phyloP scores from a whole-genome alignment of 2,888 invertebrate genomes.

The Belgica antarctica region DNA sequence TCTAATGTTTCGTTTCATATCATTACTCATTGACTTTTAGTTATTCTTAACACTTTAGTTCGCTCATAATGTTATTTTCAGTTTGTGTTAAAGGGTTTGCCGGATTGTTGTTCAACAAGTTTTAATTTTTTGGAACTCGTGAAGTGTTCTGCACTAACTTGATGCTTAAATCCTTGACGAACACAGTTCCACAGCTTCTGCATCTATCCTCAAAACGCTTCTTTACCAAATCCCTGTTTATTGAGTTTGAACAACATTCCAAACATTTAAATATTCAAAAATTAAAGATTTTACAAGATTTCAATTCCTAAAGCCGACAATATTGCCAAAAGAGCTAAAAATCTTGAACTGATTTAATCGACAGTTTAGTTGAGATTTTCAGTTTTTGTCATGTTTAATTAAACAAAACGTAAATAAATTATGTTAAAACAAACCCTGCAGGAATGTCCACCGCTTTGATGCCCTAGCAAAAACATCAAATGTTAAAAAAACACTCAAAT shows the following conservation, averaged over 20 bases:
- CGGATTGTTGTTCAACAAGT: neutral
- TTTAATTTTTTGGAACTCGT: neutral
- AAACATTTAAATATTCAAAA: neutral
- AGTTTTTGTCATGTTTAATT: too few species aligned
- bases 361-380: too few species aligned
- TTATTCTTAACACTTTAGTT: neutral
- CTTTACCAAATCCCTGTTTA: neutral
- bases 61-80: neutral
- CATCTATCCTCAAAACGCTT: neutral
- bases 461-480: too few species aligned
- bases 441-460: conserved; percentile 29
- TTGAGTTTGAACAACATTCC: neutral
- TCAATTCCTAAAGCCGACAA: neutral
- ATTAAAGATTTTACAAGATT: neutral
- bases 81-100: conserved; percentile 1
- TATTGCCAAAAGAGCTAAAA: neutral
- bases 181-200: conserved; percentile 16
- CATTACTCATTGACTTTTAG: too few species aligned
- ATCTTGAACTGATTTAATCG: neutral
- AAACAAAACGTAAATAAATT: too few species aligned
- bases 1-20: too few species aligned
- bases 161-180: neutral
- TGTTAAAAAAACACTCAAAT: too few species aligned
- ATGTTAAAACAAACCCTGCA: neutral
- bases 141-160: conserved; percentile 17